A percentile compares a stretch with the other conserved stretches of the same genome.
Evolutionary conservation across 2,797 vertebrate genomes (phyloP).

Genomic region (Nasua narica): DNA sequence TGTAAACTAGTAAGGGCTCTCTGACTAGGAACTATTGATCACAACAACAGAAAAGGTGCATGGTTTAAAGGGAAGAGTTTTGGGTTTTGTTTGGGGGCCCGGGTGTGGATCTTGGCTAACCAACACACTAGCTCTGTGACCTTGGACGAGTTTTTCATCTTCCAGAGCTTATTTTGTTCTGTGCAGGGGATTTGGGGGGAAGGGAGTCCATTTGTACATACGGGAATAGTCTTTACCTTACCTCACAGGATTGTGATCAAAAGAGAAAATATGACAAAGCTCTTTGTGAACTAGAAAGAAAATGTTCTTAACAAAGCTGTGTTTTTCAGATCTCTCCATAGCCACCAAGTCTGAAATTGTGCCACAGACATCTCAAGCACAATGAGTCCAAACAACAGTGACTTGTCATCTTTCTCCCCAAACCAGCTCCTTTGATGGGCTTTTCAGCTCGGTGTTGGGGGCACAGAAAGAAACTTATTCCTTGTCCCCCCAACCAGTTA

Average conservation of each 20-base stretch:
- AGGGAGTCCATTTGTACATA: neutral
- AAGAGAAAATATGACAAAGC: neutral
- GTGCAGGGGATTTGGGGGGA: rapidly evolving
- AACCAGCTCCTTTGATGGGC: neutral
- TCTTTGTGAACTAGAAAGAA: neutral
- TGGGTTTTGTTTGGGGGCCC: neutral
- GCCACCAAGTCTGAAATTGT: neutral
- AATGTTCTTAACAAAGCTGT: neutral
- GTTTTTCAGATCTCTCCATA: neutral
- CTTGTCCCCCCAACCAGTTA: neutral
- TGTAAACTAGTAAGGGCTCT: neutral
- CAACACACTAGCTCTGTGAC: neutral
- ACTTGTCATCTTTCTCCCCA: neutral
- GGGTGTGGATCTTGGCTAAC: neutral
- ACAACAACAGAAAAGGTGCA: neutral
- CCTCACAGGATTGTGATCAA: neutral
- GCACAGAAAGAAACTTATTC: neutral
- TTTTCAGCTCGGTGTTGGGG: neutral
- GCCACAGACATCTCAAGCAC: neutral
- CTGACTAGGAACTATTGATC: neutral
- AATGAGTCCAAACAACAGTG: neutral
- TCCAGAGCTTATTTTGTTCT: neutral
- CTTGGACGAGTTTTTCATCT: neutral
- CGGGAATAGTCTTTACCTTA: neutral
- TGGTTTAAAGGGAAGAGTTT: neutral